Evolutionary conservation across 2,113 vertebrate species (phyloP).

Genomic region (Lucifuga dentata): DNA sequence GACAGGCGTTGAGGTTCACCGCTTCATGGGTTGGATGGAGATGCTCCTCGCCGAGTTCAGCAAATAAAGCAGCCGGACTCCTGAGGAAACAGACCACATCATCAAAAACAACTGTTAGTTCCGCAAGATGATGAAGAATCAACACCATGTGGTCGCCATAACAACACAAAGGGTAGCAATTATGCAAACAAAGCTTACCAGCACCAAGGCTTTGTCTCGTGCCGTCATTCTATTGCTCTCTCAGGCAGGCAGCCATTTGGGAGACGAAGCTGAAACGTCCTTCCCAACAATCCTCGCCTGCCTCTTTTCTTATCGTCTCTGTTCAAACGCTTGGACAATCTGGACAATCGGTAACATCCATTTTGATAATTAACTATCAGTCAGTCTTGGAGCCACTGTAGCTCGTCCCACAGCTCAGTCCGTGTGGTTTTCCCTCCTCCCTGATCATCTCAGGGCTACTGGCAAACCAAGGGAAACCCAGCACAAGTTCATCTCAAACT

Average conservation of each 20-base stretch:
- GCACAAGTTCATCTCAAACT: conserved; percentile 63
- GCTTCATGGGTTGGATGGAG: conserved; percentile 57
- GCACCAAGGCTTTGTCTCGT: conserved; percentile 19
- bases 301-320: conserved; percentile 38
- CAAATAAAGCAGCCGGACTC: conserved; percentile 69
- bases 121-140: not conserved
- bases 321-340: conserved; percentile 49
- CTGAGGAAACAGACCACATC: conserved; percentile 43
- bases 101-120: too few species aligned
- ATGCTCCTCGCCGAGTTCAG: conserved; percentile 71
- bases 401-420: conserved; percentile 50
- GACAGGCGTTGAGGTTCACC: conserved; percentile 38
- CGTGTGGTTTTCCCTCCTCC: conserved; percentile 50
- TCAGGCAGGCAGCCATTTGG: conserved; percentile 39
- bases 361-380: conserved; percentile 44
- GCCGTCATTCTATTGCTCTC: conserved; percentile 41
- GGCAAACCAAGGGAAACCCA: conserved; percentile 62
- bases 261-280: conserved; percentile 22
- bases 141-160: not conserved
- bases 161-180: not conserved
- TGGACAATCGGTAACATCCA: conserved; percentile 47
- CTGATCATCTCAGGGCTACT: conserved; percentile 59
- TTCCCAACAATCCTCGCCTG: conserved; percentile 41
- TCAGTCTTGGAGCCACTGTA: conserved; percentile 54
- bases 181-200: conserved; percentile 50